Conservation (phyloP, 2,888 invertebrate species). For the Rhingia rostrata region DNA sequence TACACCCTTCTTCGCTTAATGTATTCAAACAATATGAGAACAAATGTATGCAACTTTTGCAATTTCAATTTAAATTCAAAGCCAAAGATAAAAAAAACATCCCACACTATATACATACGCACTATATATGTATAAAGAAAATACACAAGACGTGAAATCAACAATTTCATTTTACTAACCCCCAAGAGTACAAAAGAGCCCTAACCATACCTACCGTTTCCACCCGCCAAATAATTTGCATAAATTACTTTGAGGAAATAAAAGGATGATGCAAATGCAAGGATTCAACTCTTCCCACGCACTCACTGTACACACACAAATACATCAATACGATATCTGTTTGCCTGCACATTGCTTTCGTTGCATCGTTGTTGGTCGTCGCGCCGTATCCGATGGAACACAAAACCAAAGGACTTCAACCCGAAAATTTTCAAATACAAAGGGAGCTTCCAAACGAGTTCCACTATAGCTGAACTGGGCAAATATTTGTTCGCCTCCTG, state of each 20-base stretch:
- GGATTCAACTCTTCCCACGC: conserved; percentile 43
- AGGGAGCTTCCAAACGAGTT: conserved; percentile 17
- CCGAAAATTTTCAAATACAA: conserved; percentile 46
- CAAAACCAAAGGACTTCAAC: conserved; percentile 43
- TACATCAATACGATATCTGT: background rate
- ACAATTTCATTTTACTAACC: conserved; percentile 42
- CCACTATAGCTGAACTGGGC: conserved; percentile 11
- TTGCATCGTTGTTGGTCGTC: conserved; percentile 18
- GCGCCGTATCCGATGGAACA: background rate
- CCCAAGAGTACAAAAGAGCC: conserved; percentile 10
- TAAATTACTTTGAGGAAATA: conserved; percentile 52
- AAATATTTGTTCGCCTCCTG: conserved; percentile 58
- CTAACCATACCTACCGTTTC: background rate
- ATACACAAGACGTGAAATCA: conserved; percentile 47
- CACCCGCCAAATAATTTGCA: conserved; percentile 46
- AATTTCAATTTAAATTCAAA: conserved; percentile 20
- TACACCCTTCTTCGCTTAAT: too few relatives aligned
- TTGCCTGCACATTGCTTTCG: conserved; percentile 10
- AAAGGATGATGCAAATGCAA: conserved; percentile 51
- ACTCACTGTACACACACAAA: conserved; percentile 14
- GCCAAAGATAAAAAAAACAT: background rate
- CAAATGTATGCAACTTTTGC: conserved; percentile 7
- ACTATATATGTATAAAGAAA: conserved; percentile 2
- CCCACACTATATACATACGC: background rate
- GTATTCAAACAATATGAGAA: background rate